These are phyloP conservation scores for Ranitomeya imitator DNA, from an alignment of 2,113 vertebrate genomes.

Conservation along the genomic window DNA sequence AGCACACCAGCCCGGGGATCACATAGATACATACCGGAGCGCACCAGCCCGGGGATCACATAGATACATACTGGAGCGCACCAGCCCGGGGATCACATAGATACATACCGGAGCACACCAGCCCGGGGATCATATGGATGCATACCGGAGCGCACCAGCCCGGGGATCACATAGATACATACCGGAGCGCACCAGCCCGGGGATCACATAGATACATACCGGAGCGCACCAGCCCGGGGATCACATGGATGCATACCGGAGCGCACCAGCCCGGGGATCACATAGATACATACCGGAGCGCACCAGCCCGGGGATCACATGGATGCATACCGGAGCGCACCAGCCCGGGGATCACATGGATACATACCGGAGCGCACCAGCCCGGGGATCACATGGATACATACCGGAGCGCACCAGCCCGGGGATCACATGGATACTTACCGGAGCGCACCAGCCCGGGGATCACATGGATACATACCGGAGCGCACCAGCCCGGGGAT, in stretches of 20 bases:
- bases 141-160: neutral
- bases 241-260: conserved; percentile 61
- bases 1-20: conserved; percentile 41
- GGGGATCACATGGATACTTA: conserved; percentile 61
- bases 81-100: conserved; percentile 58
- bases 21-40: conserved; percentile 58
- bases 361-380: conserved; percentile 37
- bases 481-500: conserved; percentile 8
- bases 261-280: conserved; percentile 48
- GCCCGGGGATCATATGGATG: conserved; percentile 60
- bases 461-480: conserved; percentile 61
- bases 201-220: conserved; percentile 61
- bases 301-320: conserved; percentile 51
- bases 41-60: conserved; percentile 50
- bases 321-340: conserved; percentile 55
- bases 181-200: neutral
- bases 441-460: neutral
- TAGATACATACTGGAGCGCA: conserved; percentile 55
- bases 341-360: conserved; percentile 59
- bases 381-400: conserved; percentile 60
- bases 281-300: conserved; percentile 56
- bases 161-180: conserved; percentile 61
- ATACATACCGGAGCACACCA: conserved; percentile 44
- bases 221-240: neutral
- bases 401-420: neutral